Conservation (phyloP, 2,888 invertebrate genomes). For the Zele albiditarsus region DNA sequence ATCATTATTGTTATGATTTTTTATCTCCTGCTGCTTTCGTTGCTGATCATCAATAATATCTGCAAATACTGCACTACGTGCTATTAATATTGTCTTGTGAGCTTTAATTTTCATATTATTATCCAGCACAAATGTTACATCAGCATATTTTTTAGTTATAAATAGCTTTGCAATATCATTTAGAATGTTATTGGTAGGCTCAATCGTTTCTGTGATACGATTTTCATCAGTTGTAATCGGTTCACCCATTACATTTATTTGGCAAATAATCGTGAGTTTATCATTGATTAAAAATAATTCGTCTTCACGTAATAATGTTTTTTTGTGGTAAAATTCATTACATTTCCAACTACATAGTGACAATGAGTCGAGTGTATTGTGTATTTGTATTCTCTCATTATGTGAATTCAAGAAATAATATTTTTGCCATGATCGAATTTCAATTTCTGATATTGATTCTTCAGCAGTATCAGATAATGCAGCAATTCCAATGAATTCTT, state of each 20-base stretch:
- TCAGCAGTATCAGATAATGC: not conserved
- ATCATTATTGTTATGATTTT: not conserved
- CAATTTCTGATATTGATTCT: not conserved
- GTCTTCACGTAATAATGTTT: not conserved
- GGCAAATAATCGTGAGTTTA: not conserved
- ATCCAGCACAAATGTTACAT: conserved; percentile 12
- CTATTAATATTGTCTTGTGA: conserved; percentile 27
- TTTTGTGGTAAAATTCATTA: not conserved
- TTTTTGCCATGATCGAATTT: too few species aligned
- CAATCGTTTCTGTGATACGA: not conserved
- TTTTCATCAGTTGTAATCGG: not conserved
- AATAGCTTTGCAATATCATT: conserved; percentile 20
- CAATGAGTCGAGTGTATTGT: too few species aligned
- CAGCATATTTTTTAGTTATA: not conserved
- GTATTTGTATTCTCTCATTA: too few species aligned
- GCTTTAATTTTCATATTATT: conserved; percentile 10
- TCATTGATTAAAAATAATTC: not conserved
- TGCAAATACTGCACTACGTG: conserved; percentile 25
- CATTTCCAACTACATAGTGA: too few species aligned
- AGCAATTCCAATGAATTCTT: not conserved
- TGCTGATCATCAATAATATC: not conserved
- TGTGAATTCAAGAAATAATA: too few species aligned
- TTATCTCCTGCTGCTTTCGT: not conserved
- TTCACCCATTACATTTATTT: too few species aligned
- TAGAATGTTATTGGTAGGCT: not conserved